Conservation (phyloP, 2,113 vertebrate species). For the Oncorhynchus nerka region DNA sequence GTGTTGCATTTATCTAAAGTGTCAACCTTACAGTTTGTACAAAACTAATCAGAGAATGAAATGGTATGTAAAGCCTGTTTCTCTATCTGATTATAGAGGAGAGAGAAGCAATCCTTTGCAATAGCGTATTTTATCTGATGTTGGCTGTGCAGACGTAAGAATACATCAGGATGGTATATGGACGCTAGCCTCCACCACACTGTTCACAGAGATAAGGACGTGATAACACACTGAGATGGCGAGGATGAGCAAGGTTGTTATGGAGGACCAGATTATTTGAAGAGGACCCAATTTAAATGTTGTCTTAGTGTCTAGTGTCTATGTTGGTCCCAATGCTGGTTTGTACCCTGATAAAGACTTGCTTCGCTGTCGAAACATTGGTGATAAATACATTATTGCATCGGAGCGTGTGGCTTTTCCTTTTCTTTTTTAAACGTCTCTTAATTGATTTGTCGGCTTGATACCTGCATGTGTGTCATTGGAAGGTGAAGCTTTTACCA, state of each 20-base stretch:
- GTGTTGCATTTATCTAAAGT: not conserved
- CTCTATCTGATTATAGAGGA: not conserved
- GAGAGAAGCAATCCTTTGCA: not conserved
- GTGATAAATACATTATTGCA: not conserved
- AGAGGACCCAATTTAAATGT: not conserved
- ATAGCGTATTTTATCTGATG: constrained; percentile 7
- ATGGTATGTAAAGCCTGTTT: not conserved
- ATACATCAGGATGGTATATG: not conserved
- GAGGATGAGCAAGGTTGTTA: not conserved
- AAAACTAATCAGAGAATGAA: not conserved
- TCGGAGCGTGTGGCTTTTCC: too few species aligned
- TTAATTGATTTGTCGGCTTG: not conserved
- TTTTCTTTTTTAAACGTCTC: not conserved
- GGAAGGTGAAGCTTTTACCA: too few species aligned
- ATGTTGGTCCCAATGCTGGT: too few species aligned
- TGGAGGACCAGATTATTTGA: not conserved
- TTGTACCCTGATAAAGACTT: not conserved
- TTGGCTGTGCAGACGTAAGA: not conserved
- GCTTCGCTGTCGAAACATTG: not conserved
- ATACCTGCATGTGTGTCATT: not conserved
- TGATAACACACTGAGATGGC: not conserved
- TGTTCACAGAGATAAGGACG: constrained; percentile 15
- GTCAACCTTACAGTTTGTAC: too few species aligned
- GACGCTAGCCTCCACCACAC: not conserved
- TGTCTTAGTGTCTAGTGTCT: not conserved